Conservation (phyloP, 2,113 vertebrate species). For the Porphyrio hochstetteri region DNA sequence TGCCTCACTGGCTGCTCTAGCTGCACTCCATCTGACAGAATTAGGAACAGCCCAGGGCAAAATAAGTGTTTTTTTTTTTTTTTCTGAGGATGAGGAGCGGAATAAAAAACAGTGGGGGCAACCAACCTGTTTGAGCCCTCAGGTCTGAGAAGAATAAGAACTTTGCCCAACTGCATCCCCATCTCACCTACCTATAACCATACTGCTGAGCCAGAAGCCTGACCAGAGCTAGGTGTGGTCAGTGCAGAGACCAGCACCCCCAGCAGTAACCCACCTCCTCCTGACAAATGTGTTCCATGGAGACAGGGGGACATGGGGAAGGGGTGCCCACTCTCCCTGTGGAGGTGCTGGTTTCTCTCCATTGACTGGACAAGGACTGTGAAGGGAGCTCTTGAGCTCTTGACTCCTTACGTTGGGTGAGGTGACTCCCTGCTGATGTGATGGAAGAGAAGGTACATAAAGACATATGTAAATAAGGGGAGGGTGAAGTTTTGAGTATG, state of each 20-base stretch:
- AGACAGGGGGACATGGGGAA: fast-evolving
- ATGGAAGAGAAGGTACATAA: not conserved
- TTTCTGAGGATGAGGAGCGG: not conserved
- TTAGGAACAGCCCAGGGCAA: not conserved
- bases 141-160: not conserved
- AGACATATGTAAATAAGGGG: not conserved
- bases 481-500: not conserved
- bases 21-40: not conserved
- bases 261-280: not conserved
- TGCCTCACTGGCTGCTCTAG: not conserved
- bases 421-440: not conserved
- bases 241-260: not conserved
- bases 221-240: not conserved
- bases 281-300: fast-evolving
- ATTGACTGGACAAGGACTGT: fast-evolving
- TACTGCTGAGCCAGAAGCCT: not conserved
- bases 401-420: too few relatives aligned
- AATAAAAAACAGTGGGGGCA: not conserved
- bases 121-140: not conserved
- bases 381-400: not conserved
- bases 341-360: not conserved
- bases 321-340: not conserved
- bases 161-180: not conserved
- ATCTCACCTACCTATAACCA: not conserved
- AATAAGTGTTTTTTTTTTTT: not conserved